phyloP scores from a whole-genome alignment of 1,140 invertebrate genomes.

The Cherax destructor region DNA sequence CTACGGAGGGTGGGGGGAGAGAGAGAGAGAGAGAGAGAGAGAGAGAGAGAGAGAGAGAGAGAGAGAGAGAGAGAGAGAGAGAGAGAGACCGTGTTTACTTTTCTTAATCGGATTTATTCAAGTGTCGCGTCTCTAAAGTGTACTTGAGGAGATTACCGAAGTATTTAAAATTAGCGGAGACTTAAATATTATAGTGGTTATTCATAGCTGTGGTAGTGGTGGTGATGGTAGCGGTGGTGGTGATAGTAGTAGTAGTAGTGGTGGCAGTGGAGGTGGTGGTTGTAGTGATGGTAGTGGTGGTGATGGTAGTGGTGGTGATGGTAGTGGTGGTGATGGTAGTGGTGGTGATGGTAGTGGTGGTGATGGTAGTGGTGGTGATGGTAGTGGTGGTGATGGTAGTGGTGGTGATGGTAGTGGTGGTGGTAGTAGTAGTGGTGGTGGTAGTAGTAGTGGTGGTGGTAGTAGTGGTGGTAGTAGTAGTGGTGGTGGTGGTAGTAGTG shows the following conservation, averaged over 20 bases:
- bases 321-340: not conserved
- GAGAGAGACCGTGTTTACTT: conserved; percentile 38
- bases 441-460: too few species aligned
- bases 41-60: not conserved
- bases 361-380: too few species aligned
- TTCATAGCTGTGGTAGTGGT: conserved; percentile 1
- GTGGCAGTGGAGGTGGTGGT: not conserved
- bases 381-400: too few species aligned
- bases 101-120: conserved; percentile 62
- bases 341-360: too few species aligned
- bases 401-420: too few species aligned
- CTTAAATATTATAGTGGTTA: conserved; percentile 19
- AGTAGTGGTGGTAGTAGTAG: too few species aligned
- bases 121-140: conserved; percentile 54
- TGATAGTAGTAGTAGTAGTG: not conserved
- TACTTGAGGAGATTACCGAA: conserved; percentile 54
- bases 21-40: not conserved
- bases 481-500: too few species aligned
- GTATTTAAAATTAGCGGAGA: conserved; percentile 41
- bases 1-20: not conserved
- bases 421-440: too few species aligned
- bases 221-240: not conserved
- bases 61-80: conserved; percentile 18
- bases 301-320: conserved; percentile 8
- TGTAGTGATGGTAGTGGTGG: not conserved